Base-by-base conservation (phyloP, 2,888 invertebrate genomes). In the Idaea straminata region DNA sequence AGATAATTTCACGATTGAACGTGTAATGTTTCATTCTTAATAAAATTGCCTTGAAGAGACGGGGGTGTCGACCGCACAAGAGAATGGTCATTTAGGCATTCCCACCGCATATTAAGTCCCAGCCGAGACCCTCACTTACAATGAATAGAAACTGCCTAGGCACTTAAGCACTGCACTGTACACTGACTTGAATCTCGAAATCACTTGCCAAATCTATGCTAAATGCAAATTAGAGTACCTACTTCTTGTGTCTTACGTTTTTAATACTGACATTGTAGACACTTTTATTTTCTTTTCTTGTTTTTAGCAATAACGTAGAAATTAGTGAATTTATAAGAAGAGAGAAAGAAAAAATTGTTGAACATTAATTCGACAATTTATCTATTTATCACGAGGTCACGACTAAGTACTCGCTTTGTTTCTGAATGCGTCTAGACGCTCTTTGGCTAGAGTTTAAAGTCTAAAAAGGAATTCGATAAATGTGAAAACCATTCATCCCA, bases 381-480 rank as follows among this genome's bases (percentile, higher is more conserved):
- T 47, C 47, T 47, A 47, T 47, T 13, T 47, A 47, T 10, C 47
- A 47, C 47, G 47, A 47, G 10, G 10, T 36, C 36, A 36, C 10
- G 47, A 47, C 47, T 13, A 47, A 47, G 62, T 65, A 60, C 59
- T 62, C 62, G 59, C 62, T 62, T 62, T 65, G 65, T 65, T 65
- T 38, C 61, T 60, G 65, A 60, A 57, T 65, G 15, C 60, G 62
- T 62, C 35, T 65, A 62, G 62, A 59, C 65, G 57, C 65, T n/a
- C 57, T 62, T 35, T 65, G 65, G 65, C 65, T 65, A 60, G 65
- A 62, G 60, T 13, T 13, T 47, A 0, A 13, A 47, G 47, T 65
- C 65, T 38, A 62, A 65, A 62, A 62, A 62, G n/a, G 60, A 65
- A 62, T 65, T 62, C 61, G 65, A 65, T 61, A 65, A 65, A 65